Percentiles rank a stretch among this genome's conserved stretches.
Evolutionary conservation across 2,113 vertebrate genomes (phyloP).

Genomic region (Sapajus apella): DNA sequence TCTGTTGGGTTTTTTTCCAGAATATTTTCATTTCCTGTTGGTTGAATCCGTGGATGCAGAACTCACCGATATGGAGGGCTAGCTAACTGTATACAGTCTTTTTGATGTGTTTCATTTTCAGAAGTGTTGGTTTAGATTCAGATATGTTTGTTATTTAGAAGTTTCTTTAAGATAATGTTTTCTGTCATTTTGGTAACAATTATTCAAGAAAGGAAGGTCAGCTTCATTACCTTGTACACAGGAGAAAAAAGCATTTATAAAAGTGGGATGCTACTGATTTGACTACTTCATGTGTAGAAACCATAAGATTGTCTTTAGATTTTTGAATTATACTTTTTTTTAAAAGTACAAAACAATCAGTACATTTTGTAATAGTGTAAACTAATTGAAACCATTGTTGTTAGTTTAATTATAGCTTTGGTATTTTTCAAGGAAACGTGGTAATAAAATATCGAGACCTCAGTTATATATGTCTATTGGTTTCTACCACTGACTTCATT

Average conservation of each 20-base stretch:
- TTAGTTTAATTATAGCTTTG: constrained; percentile 23
- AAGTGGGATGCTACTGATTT: neutral
- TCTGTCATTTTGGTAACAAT: neutral
- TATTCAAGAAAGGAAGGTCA: neutral
- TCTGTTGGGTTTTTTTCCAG: neutral
- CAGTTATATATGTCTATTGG: too few relatives aligned
- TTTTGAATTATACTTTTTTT: neutral
- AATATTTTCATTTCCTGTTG: neutral
- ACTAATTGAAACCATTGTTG: neutral
- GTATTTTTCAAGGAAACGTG: neutral
- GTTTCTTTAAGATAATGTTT: neutral
- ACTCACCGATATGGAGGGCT: neutral
- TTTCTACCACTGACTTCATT: neutral
- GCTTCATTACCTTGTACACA: neutral
- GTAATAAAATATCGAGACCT: too few relatives aligned
- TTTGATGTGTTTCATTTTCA: neutral
- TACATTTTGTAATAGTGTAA: constrained; percentile 45
- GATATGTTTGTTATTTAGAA: neutral
- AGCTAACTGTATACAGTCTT: neutral
- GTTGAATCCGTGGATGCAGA: neutral
- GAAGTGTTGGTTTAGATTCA: neutral
- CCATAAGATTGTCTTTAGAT: neutral
- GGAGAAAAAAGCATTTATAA: constrained; percentile 47
- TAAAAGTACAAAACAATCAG: neutral
- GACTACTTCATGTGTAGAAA: constrained; percentile 5